Evolutionary conservation across 2,888 invertebrate genomes (phyloP).

Genomic region (Oxycera nigricornis): DNA sequence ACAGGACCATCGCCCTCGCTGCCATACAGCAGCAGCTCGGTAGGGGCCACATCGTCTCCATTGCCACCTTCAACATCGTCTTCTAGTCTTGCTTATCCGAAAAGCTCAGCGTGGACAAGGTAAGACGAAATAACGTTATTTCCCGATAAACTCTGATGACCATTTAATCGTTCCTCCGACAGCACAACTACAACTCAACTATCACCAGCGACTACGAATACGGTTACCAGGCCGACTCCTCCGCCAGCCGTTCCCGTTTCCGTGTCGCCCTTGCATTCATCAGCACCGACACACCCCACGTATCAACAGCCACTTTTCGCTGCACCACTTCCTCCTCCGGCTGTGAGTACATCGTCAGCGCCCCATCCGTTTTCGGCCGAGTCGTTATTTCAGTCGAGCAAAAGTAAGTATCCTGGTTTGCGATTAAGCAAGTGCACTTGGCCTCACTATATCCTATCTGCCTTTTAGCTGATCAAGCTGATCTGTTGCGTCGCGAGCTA

Average conservation of each 20-base stretch:
- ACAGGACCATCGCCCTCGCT: constrained; percentile 57
- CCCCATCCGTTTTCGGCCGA: constrained; percentile 89
- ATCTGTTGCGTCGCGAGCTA: constrained; percentile 85
- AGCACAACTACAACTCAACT: constrained; percentile 59
- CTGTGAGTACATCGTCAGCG: constrained; percentile 65
- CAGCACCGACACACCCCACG: constrained; percentile 60
- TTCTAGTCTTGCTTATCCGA: constrained; percentile 57
- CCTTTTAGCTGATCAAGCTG: constrained; percentile 72
- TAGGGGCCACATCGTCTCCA: constrained; percentile 56
- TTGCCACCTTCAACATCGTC: constrained; percentile 53
- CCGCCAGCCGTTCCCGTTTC: constrained; percentile 58
- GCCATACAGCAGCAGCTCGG: constrained; percentile 52
- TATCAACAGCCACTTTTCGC: constrained; percentile 75
- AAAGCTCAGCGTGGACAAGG: constrained; percentile 59
- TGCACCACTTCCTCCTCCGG: constrained; percentile 67
- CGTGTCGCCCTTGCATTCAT: constrained; percentile 57
- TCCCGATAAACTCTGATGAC: no score
- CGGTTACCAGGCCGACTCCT: constrained; percentile 66
- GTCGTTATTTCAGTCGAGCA: constrained; percentile 84
- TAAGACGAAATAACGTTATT: constrained; percentile 47
- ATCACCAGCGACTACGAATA: constrained; percentile 63
- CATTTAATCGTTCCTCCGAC: constrained; percentile 45
- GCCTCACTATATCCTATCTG: not conserved
- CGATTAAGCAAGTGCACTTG: not conserved
- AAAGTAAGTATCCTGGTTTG: constrained; percentile 61